Evolutionary conservation across 2,888 invertebrate genomes (phyloP), one percentile per base, ranked within the genome.

Genomic region (Microctonus hyperodae): DNA sequence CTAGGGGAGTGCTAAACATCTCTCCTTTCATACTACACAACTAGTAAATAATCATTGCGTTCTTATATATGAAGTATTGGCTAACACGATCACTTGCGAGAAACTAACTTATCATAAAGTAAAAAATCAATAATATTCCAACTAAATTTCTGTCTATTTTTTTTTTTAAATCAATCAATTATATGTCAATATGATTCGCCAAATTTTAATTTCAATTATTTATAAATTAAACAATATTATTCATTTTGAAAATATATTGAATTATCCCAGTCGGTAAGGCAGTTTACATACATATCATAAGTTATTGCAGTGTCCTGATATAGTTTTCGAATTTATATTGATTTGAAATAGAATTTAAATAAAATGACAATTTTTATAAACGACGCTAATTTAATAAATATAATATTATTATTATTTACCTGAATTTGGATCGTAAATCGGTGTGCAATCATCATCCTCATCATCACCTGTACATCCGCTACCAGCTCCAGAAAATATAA

Each of bases 1-100:
- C 95, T 91, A 96, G 95, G 92, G 92, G 92, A 93, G 92, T 92
- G 92, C 92, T 92, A 93, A 93, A 92, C 91, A 88, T 92, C 96
- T 96, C 96, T 96, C 96, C 96, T 96, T 95, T 94, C 92, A 94
- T 94, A 94, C 93, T 91, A 95, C 95, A 95, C 95, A 69, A 13
- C 0, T 0, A 0, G 0, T 0, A 0, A 0, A 0, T 0, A n/a
- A 5, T n/a, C 1, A 9, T 10, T 0, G 2, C 11, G 5, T 5
- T 31, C 66, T 81, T 84, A 83, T 83, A 83, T 82, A 83, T 13
- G 1, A 70, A 75, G 13, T 22, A 25, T 9, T 2, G 0, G 0
- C 0, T 0, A 3, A 0, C 28, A 2, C 61, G 11, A 68, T 63
- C 70, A 64, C 77, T 77, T 74, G 75, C 73, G 83, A 78, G 82